These are phyloP conservation scores for Dicrostonyx torquatus DNA, from an alignment of 2,797 vertebrate species.

Conservation along the genomic window DNA sequence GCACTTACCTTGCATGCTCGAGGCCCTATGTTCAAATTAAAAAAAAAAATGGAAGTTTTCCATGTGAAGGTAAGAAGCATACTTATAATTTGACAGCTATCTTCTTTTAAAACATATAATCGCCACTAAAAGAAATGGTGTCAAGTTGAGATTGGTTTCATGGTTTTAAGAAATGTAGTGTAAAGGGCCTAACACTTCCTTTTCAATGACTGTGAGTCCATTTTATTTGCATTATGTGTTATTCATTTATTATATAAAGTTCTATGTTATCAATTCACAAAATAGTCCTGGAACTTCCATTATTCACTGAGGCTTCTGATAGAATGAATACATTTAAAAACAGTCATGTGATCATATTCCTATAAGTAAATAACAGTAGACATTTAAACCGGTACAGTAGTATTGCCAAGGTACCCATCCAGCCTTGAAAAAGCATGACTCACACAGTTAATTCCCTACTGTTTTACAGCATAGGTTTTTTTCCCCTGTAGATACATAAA, in stretches of 20 bases:
- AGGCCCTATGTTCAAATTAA: background rate
- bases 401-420: conserved; percentile 29
- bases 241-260: conserved; percentile 54
- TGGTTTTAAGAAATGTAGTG: background rate
- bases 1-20: background rate
- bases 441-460: background rate
- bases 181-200: background rate
- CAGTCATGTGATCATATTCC: conserved; percentile 35
- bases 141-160: background rate
- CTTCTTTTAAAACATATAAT: background rate
- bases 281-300: conserved; percentile 47
- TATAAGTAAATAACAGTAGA: conserved; percentile 28
- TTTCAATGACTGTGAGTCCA: background rate
- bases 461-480: background rate
- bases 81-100: conserved; percentile 5
- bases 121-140: background rate
- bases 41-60: background rate
- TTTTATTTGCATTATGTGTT: conserved; percentile 45
- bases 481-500: conserved; percentile 21
- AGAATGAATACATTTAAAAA: conserved; percentile 60
- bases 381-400: background rate
- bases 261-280: conserved; percentile 36
- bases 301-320: conserved; percentile 32
- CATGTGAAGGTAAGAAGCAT: conserved; percentile 12
- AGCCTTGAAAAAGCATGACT: background rate